These are phyloP conservation scores for Salminus brasiliensis DNA, from an alignment of 2,113 vertebrate species.

Conservation along the genomic window DNA sequence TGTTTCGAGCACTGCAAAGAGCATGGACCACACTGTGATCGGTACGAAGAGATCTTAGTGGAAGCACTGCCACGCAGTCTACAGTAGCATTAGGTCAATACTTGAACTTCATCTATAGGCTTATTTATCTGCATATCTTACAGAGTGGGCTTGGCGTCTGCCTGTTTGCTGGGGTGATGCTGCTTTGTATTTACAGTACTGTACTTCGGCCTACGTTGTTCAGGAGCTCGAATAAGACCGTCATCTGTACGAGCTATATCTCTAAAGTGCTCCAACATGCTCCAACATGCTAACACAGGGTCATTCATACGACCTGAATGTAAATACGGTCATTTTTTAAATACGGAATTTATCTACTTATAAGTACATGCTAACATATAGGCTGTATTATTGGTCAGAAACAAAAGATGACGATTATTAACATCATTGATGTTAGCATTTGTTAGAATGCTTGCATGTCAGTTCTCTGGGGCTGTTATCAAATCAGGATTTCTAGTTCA, in stretches of 20 bases:
- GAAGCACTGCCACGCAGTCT: conserved; percentile 1
- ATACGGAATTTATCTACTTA: not conserved
- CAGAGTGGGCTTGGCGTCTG: not conserved
- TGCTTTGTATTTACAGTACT: not conserved
- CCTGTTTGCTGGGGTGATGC: not conserved
- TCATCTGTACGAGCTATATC: not conserved
- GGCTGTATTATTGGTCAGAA: not conserved
- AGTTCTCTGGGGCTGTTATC: no score
- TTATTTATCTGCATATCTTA: not conserved
- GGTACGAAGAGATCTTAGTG: not conserved
- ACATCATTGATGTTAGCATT: no score
- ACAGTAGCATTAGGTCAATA: not conserved
- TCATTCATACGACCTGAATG: not conserved
- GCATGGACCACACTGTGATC: not conserved
- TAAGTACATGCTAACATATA: not conserved
- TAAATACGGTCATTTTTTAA: not conserved
- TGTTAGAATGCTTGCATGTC: no score
- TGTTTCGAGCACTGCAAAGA: not conserved
- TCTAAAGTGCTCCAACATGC: not conserved
- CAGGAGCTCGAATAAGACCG: not conserved
- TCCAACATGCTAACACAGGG: no score
- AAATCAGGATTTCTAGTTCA: no score
- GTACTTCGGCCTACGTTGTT: not conserved
- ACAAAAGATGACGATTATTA: not conserved
- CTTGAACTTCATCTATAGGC: not conserved